These are phyloP conservation scores for Bombus ignitus DNA, from an alignment of 1,140 invertebrate species.

Conservation along the genomic window DNA sequence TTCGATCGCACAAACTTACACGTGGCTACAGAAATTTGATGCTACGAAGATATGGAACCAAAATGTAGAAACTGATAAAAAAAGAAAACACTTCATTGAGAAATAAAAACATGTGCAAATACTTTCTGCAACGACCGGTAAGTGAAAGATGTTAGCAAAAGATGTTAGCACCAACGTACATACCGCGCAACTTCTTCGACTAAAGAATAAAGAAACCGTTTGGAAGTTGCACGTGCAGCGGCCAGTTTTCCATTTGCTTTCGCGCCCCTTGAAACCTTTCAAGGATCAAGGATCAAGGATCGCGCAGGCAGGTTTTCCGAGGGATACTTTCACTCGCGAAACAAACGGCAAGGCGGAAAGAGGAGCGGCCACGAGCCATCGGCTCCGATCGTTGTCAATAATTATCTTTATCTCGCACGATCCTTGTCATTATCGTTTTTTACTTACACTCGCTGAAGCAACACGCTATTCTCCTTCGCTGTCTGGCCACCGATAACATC, in stretches of 20 bases:
- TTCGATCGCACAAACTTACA: too few relatives aligned
- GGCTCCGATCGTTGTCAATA: slow-evolving; percentile 27
- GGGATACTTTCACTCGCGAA: slow-evolving; percentile 52
- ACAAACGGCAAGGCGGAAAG: slow-evolving; percentile 13
- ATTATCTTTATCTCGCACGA: slow-evolving; percentile 45
- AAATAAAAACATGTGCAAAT: too few relatives aligned
- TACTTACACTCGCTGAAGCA: not conserved
- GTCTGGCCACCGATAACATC: slow-evolving; percentile 17
- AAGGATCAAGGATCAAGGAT: slow-evolving; percentile 71
- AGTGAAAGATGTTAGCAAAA: not conserved
- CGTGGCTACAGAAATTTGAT: too few relatives aligned
- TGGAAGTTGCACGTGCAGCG: not conserved
- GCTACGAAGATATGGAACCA: too few relatives aligned
- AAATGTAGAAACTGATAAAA: too few relatives aligned
- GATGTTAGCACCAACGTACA: too few relatives aligned
- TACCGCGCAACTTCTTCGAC: too few relatives aligned
- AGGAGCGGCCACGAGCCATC: slow-evolving; percentile 30
- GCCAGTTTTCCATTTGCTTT: slow-evolving; percentile 39
- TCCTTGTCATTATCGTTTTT: slow-evolving; percentile 44
- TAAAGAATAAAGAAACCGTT: not conserved
- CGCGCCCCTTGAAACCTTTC: slow-evolving; percentile 34
- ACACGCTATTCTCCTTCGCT: slow-evolving; percentile 18
- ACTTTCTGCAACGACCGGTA: too few relatives aligned
- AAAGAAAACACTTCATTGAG: too few relatives aligned
- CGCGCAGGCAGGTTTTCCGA: slow-evolving; percentile 33